A percentile compares a stretch with the other conserved stretches of the same genome.
Evolutionary conservation across 1,140 invertebrate species (phyloP).

Genomic region (Achroia grisella): DNA sequence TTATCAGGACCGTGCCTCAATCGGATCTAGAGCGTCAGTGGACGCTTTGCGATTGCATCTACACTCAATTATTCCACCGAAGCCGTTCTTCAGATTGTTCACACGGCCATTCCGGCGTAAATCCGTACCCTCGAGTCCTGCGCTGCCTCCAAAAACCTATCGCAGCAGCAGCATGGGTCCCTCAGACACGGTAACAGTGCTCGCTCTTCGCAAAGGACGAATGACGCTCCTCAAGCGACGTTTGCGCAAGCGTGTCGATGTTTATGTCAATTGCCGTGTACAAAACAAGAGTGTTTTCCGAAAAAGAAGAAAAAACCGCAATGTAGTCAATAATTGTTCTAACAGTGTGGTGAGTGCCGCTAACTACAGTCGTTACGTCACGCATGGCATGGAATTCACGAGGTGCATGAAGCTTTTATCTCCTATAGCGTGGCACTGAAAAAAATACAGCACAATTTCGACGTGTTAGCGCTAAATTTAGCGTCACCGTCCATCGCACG

Average conservation of each 20-base stretch:
- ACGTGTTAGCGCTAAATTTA: conserved; percentile 27
- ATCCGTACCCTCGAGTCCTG: conserved; percentile 78
- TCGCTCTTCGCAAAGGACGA: conserved; percentile 46
- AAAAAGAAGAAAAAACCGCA: conserved; percentile 31
- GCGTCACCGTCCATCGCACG: conserved; percentile 41
- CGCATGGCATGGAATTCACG: conserved; percentile 28
- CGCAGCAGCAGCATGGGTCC: conserved; percentile 72
- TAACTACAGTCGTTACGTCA: conserved; percentile 26
- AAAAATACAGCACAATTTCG: background rate
- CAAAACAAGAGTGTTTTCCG: conserved; percentile 28
- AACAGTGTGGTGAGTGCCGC: conserved; percentile 66
- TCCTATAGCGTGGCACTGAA: conserved; percentile 7
- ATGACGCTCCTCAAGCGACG: conserved; percentile 46
- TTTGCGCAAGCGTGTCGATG: conserved; percentile 52
- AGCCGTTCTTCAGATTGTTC: conserved; percentile 74
- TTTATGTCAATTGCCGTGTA: conserved; percentile 62
- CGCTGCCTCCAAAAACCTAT: conserved; percentile 67
- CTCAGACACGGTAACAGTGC: conserved; percentile 54
- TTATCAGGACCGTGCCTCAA: conserved; percentile 55
- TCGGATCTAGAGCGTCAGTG: conserved; percentile 58
- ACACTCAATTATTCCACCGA: conserved; percentile 66
- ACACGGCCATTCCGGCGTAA: conserved; percentile 79
- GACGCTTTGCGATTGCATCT: conserved; percentile 65
- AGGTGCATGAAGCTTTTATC: conserved; percentile 25
- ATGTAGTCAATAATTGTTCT: conserved; percentile 40